phyloP scores from a whole-genome alignment of 2,113 vertebrate genomes.

The Semnornis frantzii region DNA sequence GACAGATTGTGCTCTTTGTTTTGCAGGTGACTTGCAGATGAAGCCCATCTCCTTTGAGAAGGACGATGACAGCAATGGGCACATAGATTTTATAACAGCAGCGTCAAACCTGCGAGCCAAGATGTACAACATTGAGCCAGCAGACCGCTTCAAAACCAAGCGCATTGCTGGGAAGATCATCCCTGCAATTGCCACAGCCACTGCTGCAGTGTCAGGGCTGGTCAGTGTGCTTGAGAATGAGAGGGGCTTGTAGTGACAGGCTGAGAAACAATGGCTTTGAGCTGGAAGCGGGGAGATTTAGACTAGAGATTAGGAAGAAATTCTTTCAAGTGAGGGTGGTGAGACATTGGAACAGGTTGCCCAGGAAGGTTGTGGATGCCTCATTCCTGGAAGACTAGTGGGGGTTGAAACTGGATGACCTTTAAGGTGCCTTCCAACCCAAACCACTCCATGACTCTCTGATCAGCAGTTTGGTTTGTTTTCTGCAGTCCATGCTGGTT shows the following conservation, averaged over 20 bases:
- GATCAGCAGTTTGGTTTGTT: not conserved
- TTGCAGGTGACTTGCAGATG: conserved; percentile 86
- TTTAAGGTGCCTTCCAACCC: no score
- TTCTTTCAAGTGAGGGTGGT: no score
- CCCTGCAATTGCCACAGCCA: conserved; percentile 97
- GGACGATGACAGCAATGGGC: conserved; percentile 92
- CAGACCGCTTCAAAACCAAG: conserved; percentile 94
- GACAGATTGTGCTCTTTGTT: not conserved
- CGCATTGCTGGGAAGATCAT: conserved; percentile 98
- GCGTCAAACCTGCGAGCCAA: conserved; percentile 91
- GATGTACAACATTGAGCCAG: conserved; percentile 94
- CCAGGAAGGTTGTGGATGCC: no score
- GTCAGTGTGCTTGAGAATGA: conserved; percentile 72
- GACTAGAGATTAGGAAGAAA: no score
- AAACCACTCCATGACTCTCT: no score
- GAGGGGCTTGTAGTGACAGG: no score
- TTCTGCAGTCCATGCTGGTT: not conserved
- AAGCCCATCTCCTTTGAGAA: conserved; percentile 90
- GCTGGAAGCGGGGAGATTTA: no score
- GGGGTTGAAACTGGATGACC: no score
- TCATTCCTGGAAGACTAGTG: no score
- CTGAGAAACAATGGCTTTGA: no score
- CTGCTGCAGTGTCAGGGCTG: conserved; percentile 94
- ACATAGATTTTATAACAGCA: conserved; percentile 92
- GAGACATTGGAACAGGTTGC: no score